Evolutionary conservation across 2,888 invertebrate genomes (phyloP), one percentile per base, ranked within the genome.

Genomic region (Amaurobius ferox): DNA sequence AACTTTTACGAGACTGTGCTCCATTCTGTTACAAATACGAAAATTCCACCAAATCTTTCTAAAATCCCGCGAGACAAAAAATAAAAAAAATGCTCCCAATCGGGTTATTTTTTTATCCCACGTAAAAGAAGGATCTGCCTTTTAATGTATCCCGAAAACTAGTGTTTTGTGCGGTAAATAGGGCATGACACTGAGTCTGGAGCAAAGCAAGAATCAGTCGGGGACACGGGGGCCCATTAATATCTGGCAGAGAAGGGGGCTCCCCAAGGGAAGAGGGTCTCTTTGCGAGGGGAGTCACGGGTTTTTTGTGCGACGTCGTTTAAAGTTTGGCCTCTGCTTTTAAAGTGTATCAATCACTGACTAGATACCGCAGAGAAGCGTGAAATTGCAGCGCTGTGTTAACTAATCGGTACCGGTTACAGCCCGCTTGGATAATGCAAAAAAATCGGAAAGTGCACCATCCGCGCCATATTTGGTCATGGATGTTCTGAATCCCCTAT

Each of bases 331-430:
- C 76, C 35, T 35, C 64, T 71, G 70, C 81, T 85, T 85, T 85
- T 85, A 85, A 85, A 85, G 71, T 72, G 77, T 67, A 85, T 85
- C 83, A 71, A 77, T 85, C 83, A 85, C 83, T 85, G 83, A 77
- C 83, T 77, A 76, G 83, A 62, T 85, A 62, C 77, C 48, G 83
- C 83, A 85, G 72, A 85, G 83, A 77, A 85, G 83, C 83, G 83
- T 85, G 83, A 85, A 85, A 85, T 85, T 85, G 83, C 76, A 71
- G 71, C 76, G 48, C 83, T 72, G 64, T 76, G 83, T 85, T 85
- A 85, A 85, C 83, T 85, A 85, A 85, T 85, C 71, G 81, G 81
- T 64, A 26, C 29, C 55, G 77, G 64, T 72, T 77, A 72, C 35
- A 67, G 61, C 71, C 28, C 76, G 71, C 44, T 11, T 29, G 64